These are phyloP conservation scores for Loxodonta africana DNA, from an alignment of 2,113 vertebrate genomes.

Conservation along the genomic window DNA sequence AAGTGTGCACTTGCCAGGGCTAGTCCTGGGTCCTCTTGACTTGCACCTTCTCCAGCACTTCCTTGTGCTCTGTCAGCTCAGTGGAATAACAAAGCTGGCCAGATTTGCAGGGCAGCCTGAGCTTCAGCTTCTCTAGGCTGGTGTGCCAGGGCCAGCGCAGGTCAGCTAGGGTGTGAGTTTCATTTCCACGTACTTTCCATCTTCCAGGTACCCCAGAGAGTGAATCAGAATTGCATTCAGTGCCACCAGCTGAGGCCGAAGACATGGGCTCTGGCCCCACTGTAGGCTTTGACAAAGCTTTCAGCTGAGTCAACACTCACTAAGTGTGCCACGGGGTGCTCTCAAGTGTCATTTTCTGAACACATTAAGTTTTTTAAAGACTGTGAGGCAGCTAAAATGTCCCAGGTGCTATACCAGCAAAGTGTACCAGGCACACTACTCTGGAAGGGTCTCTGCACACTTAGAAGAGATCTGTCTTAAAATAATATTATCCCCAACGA, in stretches of 20 bases:
- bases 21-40: background rate
- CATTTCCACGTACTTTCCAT: background rate
- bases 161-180: background rate
- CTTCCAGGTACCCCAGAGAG: background rate
- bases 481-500: background rate
- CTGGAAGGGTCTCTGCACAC: background rate
- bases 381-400: background rate
- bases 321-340: background rate
- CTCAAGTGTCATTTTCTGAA: conserved; percentile 35
- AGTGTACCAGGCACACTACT: rapidly evolving
- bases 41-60: too few relatives aligned
- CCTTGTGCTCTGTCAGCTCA: background rate
- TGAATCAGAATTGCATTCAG: background rate
- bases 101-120: too few relatives aligned
- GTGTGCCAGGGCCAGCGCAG: background rate
- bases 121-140: background rate
- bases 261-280: background rate
- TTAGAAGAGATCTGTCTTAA: background rate
- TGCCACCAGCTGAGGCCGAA: background rate
- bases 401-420: background rate
- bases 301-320: conserved; percentile 19
- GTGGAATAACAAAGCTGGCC: background rate
- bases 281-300: background rate
- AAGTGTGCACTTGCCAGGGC: background rate
- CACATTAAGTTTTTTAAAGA: background rate